phyloP scores from a whole-genome alignment of 2,797 vertebrate genomes.

The Chelmon rostratus region DNA sequence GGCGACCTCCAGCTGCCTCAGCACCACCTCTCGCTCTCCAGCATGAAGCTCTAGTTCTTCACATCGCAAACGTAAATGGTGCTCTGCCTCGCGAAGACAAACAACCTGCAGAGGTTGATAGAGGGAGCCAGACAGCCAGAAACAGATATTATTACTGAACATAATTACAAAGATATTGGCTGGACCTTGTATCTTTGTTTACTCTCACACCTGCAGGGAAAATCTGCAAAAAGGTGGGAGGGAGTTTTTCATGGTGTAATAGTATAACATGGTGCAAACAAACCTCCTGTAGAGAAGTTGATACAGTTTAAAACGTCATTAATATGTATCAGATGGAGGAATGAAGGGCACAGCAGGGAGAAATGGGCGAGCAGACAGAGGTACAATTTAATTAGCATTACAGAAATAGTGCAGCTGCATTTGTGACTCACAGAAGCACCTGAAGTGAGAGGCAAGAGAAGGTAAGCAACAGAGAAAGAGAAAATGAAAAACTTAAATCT shows the following conservation, averaged over 20 bases:
- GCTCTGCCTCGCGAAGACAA: constrained; percentile 86
- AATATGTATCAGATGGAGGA: background rate
- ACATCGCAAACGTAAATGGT: constrained; percentile 83
- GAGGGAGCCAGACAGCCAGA: constrained; percentile 2
- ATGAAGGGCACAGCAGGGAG: background rate
- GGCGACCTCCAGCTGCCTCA: constrained; percentile 85
- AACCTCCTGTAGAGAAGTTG: constrained; percentile 12
- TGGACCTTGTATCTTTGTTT: constrained; percentile 8
- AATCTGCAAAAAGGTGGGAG: constrained; percentile 5
- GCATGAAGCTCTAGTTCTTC: constrained; percentile 88
- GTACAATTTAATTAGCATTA: constrained; percentile 13
- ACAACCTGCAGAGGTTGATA: constrained; percentile 86
- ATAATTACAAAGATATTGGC: background rate
- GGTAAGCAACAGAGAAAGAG: background rate
- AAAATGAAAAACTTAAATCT: background rate
- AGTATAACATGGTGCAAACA: background rate
- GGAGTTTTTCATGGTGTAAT: background rate
- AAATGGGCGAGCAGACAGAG: background rate
- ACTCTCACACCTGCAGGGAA: constrained; percentile 3
- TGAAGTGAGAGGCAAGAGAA: background rate
- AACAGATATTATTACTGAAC: background rate
- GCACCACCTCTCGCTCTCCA: constrained; percentile 80
- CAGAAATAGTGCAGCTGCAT: constrained; percentile 26
- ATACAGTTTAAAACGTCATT: background rate
- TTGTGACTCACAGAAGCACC: constrained; percentile 21